A percentile compares a stretch with the other conserved stretches of the same genome.
Conservation (phyloP, 2,797 vertebrate species). For the Labeo calbasu region DNA sequence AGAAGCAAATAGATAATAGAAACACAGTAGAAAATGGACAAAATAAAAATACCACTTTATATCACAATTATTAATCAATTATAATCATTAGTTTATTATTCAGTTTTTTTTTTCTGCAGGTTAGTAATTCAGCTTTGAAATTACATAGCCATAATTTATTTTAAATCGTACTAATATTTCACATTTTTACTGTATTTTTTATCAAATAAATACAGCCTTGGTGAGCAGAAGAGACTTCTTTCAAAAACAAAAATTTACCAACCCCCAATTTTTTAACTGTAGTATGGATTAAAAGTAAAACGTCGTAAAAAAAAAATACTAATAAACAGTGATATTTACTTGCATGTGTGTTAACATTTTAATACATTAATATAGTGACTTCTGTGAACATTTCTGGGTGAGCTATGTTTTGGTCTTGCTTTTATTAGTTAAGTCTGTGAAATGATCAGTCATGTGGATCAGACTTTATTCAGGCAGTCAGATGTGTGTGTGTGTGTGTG, state of each 20-base stretch:
- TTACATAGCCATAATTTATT: not conserved
- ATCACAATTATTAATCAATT: not conserved
- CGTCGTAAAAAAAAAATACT: too few relatives aligned
- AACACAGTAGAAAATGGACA: too few relatives aligned
- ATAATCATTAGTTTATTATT: not conserved
- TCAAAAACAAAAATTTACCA: not conserved
- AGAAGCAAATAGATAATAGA: not conserved
- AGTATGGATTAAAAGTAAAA: not conserved
- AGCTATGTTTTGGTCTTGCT: not conserved
- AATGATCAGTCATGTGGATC: not conserved
- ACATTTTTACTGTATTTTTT: not conserved
- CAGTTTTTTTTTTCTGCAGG: not conserved
- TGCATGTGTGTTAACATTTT: not conserved
- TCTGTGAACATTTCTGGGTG: not conserved
- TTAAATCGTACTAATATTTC: not conserved
- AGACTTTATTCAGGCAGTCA: not conserved
- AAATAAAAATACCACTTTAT: too few relatives aligned
- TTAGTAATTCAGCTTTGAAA: not conserved
- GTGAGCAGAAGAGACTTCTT: not conserved
- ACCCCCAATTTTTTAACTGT: not conserved
- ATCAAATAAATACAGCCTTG: not conserved
- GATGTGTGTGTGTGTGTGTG: not conserved
- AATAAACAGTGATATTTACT: too few relatives aligned
- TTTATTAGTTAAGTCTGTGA: not conserved
- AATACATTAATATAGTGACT: not conserved